These are phyloP conservation scores for Himalopsyche tibetana DNA, from an alignment of 2,888 invertebrate genomes.

Conservation along the genomic window DNA sequence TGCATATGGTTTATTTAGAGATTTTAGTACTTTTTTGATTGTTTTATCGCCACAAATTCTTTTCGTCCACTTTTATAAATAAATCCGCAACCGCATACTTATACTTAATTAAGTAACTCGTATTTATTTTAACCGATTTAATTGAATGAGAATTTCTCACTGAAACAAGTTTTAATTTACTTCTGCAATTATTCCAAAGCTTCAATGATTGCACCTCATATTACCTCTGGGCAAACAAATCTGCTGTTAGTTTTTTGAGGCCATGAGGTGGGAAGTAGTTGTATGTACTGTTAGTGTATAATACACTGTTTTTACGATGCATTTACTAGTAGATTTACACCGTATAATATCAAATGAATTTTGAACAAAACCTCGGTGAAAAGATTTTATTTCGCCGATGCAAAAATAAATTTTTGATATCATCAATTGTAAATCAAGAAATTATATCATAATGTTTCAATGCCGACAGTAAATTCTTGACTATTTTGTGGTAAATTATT, in stretches of 20 bases:
- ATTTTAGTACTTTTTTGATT: conserved; percentile 22
- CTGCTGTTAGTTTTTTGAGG: background rate
- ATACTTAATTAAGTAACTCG: background rate
- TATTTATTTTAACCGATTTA: background rate
- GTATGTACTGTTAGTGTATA: no score
- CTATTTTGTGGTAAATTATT: no score
- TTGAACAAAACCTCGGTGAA: no score
- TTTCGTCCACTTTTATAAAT: background rate
- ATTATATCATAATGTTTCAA: no score
- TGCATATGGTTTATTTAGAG: conserved; percentile 3
- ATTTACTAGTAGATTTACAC: no score
- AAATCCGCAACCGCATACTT: background rate
- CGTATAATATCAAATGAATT: no score
- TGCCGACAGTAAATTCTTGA: no score
- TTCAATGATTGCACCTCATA: background rate
- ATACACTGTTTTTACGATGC: no score
- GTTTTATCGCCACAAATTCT: conserved; percentile 12
- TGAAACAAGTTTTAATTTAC: background rate
- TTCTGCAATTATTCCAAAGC: background rate
- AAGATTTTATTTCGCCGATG: no score
- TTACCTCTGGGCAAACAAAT: background rate
- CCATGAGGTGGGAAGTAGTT: conserved; percentile 16
- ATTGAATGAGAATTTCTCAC: background rate
- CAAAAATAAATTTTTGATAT: no score
- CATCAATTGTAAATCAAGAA: no score